phyloP scores from a whole-genome alignment of 1,140 invertebrate genomes.

The Pseudomyrmex sp. region DNA sequence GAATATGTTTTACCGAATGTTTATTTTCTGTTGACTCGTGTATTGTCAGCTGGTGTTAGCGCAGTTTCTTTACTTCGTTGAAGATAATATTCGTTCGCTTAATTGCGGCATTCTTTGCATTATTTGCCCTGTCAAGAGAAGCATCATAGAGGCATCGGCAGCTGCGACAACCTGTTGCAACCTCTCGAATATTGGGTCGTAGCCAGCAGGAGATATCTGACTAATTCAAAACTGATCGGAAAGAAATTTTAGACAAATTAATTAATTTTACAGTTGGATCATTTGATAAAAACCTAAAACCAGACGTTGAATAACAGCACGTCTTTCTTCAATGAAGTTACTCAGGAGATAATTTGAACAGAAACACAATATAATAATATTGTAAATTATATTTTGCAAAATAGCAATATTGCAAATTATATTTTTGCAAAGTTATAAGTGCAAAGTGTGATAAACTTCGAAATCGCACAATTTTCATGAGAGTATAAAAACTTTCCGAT shows the following conservation, averaged over 20 bases:
- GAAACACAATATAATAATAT: too few relatives aligned
- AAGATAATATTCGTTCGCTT: conserved; percentile 35
- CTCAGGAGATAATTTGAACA: background rate
- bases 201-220: conserved; percentile 69
- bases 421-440: background rate
- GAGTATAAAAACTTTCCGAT: background rate
- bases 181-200: conserved; percentile 66
- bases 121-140: conserved; percentile 35
- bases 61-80: background rate
- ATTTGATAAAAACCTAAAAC: conserved; percentile 3
- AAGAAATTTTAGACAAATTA: conserved; percentile 48
- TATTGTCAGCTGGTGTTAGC: too few relatives aligned
- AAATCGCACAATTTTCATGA: background rate
- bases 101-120: conserved; percentile 28
- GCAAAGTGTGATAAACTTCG: background rate
- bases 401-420: background rate
- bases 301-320: conserved; percentile 19
- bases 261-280: conserved; percentile 21
- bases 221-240: conserved; percentile 63
- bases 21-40: too few relatives aligned
- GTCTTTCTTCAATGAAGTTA: conserved; percentile 16
- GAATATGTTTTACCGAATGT: too few relatives aligned
- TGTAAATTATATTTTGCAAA: background rate
- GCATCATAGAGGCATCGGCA: conserved; percentile 55
- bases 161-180: conserved; percentile 80